Evolutionary conservation across 2,113 vertebrate species (phyloP).

Genomic region (Nothocercus nigrocapillus): DNA sequence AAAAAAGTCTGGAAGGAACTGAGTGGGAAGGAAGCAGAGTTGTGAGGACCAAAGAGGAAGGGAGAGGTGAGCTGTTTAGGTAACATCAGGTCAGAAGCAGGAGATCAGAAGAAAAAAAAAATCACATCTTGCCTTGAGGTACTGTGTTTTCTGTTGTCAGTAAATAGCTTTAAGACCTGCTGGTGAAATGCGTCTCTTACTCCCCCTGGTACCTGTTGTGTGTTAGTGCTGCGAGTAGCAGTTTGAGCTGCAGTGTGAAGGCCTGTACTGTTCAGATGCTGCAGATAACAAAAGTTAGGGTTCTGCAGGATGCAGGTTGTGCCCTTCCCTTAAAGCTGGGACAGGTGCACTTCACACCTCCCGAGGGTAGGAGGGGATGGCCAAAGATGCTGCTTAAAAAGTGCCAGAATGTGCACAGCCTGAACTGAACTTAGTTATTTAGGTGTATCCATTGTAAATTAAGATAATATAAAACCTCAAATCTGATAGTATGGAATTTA

Average conservation of each 20-base stretch:
- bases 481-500: background rate
- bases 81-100: background rate
- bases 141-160: background rate
- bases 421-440: background rate
- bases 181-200: background rate
- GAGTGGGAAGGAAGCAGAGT: background rate
- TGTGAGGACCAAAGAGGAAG: background rate
- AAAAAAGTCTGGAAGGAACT: background rate
- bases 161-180: background rate
- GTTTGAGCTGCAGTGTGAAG: background rate
- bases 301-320: background rate
- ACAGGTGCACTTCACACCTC: background rate
- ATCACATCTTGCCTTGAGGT: background rate
- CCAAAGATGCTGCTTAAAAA: background rate
- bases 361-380: background rate
- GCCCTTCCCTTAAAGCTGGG: background rate
- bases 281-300: background rate
- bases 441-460: background rate
- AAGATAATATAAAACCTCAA: background rate
- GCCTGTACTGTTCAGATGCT: background rate
- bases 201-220: background rate
- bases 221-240: background rate
- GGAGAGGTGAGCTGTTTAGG: background rate
- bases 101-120: background rate
- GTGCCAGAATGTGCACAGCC: background rate